A percentile compares a stretch with the other conserved stretches of the same genome.
These are phyloP conservation scores for Colletes gigas DNA, from an alignment of 1,140 invertebrate species.

Conservation along the genomic window DNA sequence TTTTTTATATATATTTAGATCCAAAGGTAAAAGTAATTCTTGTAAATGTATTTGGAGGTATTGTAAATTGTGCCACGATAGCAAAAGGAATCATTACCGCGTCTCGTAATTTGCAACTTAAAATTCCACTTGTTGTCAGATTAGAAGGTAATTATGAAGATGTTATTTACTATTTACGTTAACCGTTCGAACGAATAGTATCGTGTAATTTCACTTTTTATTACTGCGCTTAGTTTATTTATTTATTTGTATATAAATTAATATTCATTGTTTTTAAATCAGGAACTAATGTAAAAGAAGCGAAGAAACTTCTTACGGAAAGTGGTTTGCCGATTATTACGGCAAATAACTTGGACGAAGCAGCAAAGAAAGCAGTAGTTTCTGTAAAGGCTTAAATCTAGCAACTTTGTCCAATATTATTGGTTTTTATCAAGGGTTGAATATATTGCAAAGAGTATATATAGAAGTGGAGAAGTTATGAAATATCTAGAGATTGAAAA, in stretches of 20 bases:
- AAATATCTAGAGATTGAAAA: not conserved
- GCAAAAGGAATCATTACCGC: constrained; percentile 97
- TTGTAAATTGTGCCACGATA: constrained; percentile 98
- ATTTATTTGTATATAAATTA: constrained; percentile 14
- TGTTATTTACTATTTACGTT: constrained; percentile 4
- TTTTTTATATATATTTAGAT: constrained; percentile 81
- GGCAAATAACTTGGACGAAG: constrained; percentile 94
- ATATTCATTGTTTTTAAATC: constrained; percentile 54
- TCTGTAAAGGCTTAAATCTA: constrained; percentile 78
- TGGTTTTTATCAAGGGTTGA: constrained; percentile 24
- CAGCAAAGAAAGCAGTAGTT: constrained; percentile 92
- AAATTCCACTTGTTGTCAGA: constrained; percentile 95
- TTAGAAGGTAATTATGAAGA: constrained; percentile 91
- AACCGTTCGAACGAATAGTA: not conserved
- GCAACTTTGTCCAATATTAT: not conserved
- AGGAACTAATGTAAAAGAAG: constrained; percentile 88
- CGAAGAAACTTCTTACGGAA: constrained; percentile 88
- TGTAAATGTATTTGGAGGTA: constrained; percentile 99
- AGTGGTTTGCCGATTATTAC: constrained; percentile 92
- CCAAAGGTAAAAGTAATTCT: constrained; percentile 96
- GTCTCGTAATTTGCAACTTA: constrained; percentile 89
- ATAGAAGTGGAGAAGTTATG: not conserved
- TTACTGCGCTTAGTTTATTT: constrained; percentile 10
- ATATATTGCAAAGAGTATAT: constrained; percentile 12
- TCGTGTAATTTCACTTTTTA: not conserved